Evolutionary conservation across 2,888 invertebrate species (phyloP).

Genomic region (Plebejus melissa): DNA sequence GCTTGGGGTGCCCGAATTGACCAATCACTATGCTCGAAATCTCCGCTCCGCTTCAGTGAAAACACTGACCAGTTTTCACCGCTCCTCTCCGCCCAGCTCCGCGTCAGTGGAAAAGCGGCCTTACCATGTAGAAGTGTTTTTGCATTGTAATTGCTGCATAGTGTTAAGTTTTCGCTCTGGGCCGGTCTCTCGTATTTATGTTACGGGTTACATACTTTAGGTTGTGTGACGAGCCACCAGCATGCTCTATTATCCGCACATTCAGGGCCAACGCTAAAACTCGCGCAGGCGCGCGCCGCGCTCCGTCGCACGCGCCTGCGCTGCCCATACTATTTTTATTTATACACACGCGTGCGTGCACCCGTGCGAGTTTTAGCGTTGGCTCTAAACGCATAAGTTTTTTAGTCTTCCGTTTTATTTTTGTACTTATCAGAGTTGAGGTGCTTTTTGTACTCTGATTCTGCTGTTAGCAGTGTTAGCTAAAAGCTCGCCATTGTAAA

Average conservation of each 20-base stretch:
- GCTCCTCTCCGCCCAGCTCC: no score
- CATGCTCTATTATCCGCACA: slow-evolving; percentile 12
- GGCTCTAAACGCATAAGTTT: not conserved
- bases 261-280: no score
- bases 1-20: no score
- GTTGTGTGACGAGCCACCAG: slow-evolving; percentile 1
- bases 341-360: no score
- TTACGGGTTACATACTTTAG: slow-evolving; percentile 23
- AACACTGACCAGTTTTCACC: no score
- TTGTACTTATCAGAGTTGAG: slow-evolving; percentile 68
- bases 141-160: not conserved
- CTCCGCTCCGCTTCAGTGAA: no score
- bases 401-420: slow-evolving; percentile 67
- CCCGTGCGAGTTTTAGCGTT: no score
- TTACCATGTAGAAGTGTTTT: not conserved
- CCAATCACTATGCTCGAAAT: no score
- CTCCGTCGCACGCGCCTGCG: no score
- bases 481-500: slow-evolving; percentile 66
- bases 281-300: no score
- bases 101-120: no score
- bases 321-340: no score
- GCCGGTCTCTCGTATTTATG: slow-evolving; percentile 4
- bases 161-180: slow-evolving; percentile 5
- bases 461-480: slow-evolving; percentile 49
- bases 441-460: slow-evolving; percentile 57